A percentile compares a stretch with the other conserved stretches of the same genome.
phyloP scores from a whole-genome alignment of 2,113 vertebrate species.

The Tympanuchus pallidicinctus region DNA sequence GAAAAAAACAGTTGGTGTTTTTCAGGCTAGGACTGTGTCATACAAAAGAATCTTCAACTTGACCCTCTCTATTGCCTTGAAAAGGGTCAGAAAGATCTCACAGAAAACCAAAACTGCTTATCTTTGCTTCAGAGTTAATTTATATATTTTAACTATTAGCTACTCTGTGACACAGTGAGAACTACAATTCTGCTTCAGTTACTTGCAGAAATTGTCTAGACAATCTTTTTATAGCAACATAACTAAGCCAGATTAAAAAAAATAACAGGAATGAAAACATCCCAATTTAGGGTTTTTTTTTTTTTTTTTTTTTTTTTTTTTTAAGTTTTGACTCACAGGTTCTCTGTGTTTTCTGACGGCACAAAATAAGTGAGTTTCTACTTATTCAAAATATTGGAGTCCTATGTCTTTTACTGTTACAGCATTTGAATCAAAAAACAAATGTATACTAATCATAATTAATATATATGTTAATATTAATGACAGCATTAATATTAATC shows the following conservation, averaged over 20 bases:
- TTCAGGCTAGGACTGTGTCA: background rate
- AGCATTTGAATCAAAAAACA: background rate
- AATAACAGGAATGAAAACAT: background rate
- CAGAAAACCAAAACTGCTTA: conserved; percentile 8
- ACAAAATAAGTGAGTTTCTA: background rate
- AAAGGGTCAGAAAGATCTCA: conserved; percentile 19
- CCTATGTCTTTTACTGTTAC: background rate
- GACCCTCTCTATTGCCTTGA: background rate
- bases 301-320: background rate
- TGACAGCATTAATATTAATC: background rate
- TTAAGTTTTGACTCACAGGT: background rate
- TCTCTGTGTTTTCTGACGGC: background rate
- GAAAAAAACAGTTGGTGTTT: background rate
- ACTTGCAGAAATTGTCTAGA: conserved; percentile 25
- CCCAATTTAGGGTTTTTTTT: background rate
- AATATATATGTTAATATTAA: no score
- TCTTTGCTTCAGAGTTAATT: conserved; percentile 24
- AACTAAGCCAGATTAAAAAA: conserved; percentile 34
- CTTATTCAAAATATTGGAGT: conserved; percentile 1
- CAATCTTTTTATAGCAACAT: conserved; percentile 1
- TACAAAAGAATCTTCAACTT: background rate
- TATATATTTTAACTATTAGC: background rate
- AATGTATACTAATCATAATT: background rate
- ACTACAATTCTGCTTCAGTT: conserved; percentile 4
- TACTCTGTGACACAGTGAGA: background rate